Evolutionary conservation across 2,888 invertebrate species (phyloP).

Genomic region (Rhagonycha fulva): DNA sequence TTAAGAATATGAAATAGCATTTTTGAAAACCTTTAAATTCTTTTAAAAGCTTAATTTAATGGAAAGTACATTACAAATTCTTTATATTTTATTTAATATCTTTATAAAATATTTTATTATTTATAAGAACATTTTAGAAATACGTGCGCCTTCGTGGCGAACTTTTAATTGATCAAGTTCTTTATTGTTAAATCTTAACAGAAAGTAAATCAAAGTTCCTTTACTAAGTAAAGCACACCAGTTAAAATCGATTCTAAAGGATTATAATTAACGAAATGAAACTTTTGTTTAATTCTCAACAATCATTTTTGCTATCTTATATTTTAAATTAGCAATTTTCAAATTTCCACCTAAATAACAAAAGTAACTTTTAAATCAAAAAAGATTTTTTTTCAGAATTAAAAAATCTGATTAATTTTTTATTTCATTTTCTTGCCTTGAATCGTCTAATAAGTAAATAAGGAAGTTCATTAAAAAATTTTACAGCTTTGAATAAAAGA

Average conservation of each 20-base stretch:
- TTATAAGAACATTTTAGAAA: neutral
- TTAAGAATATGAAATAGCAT: slow-evolving; percentile 22
- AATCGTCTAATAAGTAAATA: neutral
- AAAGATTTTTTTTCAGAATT: neutral
- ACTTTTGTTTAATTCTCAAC: neutral
- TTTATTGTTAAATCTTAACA: slow-evolving; percentile 15
- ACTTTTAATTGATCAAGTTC: slow-evolving; percentile 21
- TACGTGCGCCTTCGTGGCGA: neutral
- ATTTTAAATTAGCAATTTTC: neutral
- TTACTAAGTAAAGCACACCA: slow-evolving; percentile 6
- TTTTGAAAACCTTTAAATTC: slow-evolving; percentile 12
- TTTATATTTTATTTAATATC: neutral
- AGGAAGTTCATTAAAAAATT: neutral
- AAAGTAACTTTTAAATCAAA: neutral
- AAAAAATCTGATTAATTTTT: neutral
- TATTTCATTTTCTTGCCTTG: neutral
- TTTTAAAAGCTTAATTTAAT: slow-evolving; percentile 3
- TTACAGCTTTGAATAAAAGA: neutral
- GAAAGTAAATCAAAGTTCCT: slow-evolving; percentile 15
- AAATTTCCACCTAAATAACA: neutral
- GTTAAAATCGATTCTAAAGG: slow-evolving; percentile 7
- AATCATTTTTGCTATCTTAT: neutral
- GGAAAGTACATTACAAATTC: neutral
- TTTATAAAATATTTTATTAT: neutral
- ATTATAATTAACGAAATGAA: slow-evolving; percentile 18